These are phyloP conservation scores for Strix aluco DNA, from an alignment of 2,113 vertebrate genomes.

Conservation along the genomic window DNA sequence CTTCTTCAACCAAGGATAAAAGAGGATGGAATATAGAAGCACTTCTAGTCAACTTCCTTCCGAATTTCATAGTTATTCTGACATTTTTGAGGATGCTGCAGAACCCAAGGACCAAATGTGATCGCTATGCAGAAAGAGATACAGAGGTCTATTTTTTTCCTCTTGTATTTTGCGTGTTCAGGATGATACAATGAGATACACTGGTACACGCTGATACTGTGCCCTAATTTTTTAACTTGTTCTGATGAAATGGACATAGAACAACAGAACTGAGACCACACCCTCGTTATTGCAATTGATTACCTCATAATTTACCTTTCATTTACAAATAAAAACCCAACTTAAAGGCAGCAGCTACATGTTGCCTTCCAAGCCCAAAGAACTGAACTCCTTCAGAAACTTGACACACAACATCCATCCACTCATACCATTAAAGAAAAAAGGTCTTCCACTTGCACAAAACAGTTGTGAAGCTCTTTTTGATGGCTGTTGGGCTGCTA, in stretches of 20 bases:
- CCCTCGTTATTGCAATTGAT: not conserved
- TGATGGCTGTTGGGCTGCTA: not conserved
- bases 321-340: not conserved
- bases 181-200: not conserved
- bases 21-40: not conserved
- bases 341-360: not conserved
- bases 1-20: not conserved
- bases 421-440: not conserved
- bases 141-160: not conserved
- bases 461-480: not conserved
- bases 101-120: not conserved
- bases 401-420: not conserved
- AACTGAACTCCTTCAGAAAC: not conserved
- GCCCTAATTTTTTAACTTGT: not conserved
- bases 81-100: not conserved
- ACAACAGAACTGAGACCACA: not conserved
- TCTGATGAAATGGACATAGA: not conserved
- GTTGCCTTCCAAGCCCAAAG: not conserved
- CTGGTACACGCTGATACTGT: not conserved
- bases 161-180: not conserved
- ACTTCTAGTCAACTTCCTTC: not conserved
- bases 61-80: not conserved
- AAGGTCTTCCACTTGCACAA: not conserved
- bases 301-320: not conserved
- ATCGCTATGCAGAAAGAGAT: not conserved